These are phyloP conservation scores for Channa argus DNA, from an alignment of 2,113 vertebrate genomes.

Conservation along the genomic window DNA sequence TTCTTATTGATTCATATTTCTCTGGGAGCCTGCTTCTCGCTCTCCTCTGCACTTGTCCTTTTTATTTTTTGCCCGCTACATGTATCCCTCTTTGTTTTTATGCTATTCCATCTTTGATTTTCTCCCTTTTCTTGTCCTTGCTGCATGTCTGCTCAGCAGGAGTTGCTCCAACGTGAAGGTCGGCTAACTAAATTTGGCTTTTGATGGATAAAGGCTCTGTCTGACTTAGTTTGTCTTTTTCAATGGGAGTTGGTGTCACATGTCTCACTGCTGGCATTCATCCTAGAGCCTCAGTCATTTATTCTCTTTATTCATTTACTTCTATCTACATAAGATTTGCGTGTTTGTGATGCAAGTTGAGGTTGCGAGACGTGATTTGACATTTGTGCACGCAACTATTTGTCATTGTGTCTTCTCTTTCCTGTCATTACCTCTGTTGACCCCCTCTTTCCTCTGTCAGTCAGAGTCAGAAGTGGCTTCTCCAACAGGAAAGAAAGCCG, in stretches of 20 bases:
- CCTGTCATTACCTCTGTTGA: constrained; percentile 3
- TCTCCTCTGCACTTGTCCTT: background rate
- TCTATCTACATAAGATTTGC: background rate
- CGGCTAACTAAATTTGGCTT: constrained; percentile 20
- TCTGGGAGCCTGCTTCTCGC: background rate
- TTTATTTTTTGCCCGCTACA: background rate
- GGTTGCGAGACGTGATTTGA: background rate
- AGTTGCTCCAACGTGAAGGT: constrained; percentile 54
- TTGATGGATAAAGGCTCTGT: constrained; percentile 15
- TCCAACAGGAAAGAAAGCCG: constrained; percentile 8
- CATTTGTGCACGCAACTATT: background rate
- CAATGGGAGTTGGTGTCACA: constrained; percentile 4
- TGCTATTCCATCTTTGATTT: background rate
- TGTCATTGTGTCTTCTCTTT: background rate
- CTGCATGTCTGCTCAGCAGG: constrained; percentile 41
- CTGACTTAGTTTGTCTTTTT: background rate
- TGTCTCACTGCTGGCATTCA: constrained; percentile 14
- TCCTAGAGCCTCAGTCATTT: background rate
- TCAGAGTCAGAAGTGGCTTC: constrained; percentile 24
- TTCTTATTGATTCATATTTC: background rate
- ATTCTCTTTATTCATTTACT: background rate
- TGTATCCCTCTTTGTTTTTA: background rate
- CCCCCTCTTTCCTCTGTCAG: constrained; percentile 9
- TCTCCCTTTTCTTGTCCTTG: background rate
- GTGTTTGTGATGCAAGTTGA: background rate